phyloP scores from a whole-genome alignment of 2,113 vertebrate genomes.

The Baryphthengus martii region DNA sequence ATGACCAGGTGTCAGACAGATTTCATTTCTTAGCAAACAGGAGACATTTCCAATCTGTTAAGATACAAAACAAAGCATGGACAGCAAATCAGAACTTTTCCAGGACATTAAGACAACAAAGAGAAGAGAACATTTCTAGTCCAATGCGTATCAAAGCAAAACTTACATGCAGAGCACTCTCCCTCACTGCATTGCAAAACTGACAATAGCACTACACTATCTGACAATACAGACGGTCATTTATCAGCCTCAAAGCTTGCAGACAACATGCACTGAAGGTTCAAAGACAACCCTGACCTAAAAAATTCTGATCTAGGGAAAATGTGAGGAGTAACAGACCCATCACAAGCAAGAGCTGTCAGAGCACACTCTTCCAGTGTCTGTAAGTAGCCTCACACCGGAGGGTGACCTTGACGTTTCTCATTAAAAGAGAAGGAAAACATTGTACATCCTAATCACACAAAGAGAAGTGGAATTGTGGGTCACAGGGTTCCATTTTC shows the following conservation, averaged over 20 bases:
- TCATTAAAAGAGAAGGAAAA: not conserved
- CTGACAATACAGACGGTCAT: not conserved
- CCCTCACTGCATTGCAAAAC: not conserved
- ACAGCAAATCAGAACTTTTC: not conserved
- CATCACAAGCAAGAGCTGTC: not conserved
- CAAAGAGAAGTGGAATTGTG: not conserved
- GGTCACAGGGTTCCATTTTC: not conserved
- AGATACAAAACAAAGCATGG: conserved; percentile 8
- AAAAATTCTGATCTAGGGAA: not conserved
- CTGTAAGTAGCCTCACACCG: not conserved
- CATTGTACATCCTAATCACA: not conserved
- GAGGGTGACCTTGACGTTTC: not conserved
- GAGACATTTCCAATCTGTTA: conserved; percentile 11
- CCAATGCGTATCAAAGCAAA: not conserved
- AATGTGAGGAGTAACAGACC: not conserved
- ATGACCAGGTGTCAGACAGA: conserved; percentile 23
- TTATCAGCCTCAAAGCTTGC: not conserved
- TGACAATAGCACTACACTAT: not conserved
- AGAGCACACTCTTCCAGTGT: not conserved
- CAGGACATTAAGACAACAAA: conserved; percentile 1
- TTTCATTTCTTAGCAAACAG: not conserved
- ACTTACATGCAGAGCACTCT: conserved; percentile 2
- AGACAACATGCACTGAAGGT: not conserved
- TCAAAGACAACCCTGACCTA: conserved; percentile 20
- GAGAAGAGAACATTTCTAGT: not conserved